A percentile compares a stretch with the other conserved stretches of the same genome.
Conservation (phyloP, 2,888 invertebrate species). For the Yponomeuta sedellus region DNA sequence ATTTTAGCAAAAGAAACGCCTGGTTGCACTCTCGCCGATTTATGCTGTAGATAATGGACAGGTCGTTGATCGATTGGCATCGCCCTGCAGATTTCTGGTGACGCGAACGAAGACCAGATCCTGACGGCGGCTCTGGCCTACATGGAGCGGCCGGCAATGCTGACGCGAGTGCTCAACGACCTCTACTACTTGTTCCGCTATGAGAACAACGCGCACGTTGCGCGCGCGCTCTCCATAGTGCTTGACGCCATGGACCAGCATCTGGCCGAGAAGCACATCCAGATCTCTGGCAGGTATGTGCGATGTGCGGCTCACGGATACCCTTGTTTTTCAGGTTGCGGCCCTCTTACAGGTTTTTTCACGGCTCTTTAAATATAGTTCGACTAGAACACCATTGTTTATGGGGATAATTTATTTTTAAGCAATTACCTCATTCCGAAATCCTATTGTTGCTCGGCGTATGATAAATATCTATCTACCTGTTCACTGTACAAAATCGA, state of each 20-base stretch:
- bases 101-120: slow-evolving; percentile 93
- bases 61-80: neutral
- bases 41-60: too few species aligned
- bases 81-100: slow-evolving; percentile 86
- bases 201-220: slow-evolving; percentile 86
- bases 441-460: too few species aligned
- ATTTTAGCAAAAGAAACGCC: too few species aligned
- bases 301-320: neutral
- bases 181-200: slow-evolving; percentile 91
- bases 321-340: too few species aligned
- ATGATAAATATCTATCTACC: too few species aligned
- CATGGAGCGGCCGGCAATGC: slow-evolving; percentile 88
- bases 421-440: too few species aligned
- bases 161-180: slow-evolving; percentile 91
- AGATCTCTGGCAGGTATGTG: slow-evolving; percentile 90
- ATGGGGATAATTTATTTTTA: too few species aligned
- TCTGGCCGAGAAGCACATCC: slow-evolving; percentile 90
- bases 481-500: too few species aligned
- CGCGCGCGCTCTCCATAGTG: slow-evolving; percentile 86
- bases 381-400: too few species aligned
- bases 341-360: neutral
- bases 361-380: too few species aligned
- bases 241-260: slow-evolving; percentile 94
- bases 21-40: too few species aligned
- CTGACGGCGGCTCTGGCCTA: slow-evolving; percentile 89